phyloP scores from a whole-genome alignment of 2,888 invertebrate species.

The Microplitis manilae region DNA sequence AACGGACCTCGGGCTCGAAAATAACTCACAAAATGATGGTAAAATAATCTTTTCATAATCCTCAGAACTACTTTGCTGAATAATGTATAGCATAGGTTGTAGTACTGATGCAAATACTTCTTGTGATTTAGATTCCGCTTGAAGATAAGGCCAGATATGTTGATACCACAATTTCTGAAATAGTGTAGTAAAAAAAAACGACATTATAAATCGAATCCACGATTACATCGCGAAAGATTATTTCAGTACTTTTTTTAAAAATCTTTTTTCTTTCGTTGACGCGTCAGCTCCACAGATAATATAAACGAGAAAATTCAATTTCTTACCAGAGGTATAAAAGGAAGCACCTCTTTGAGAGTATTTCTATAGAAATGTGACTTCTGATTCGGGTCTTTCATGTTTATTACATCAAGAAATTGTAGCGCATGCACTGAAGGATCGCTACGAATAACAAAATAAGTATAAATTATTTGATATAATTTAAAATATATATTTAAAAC shows the following conservation, averaged over 20 bases:
- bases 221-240: no score
- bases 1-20: conserved; percentile 84
- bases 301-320: background rate
- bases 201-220: no score
- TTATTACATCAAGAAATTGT: conserved; percentile 93
- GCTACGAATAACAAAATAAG: conserved; percentile 71
- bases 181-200: conserved; percentile 4
- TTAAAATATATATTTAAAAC: background rate
- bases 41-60: conserved; percentile 88
- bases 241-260: no score
- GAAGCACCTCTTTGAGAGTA: conserved; percentile 88
- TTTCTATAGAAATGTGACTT: conserved; percentile 92
- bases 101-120: conserved; percentile 90
- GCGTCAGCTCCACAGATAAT: background rate
- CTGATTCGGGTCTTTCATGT: conserved; percentile 91
- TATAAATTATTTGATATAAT: background rate
- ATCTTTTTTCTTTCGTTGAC: no score
- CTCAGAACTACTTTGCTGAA: conserved; percentile 83
- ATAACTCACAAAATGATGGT: conserved; percentile 85
- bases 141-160: conserved; percentile 92
- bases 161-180: conserved; percentile 95
- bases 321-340: conserved; percentile 90
- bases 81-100: conserved; percentile 86
- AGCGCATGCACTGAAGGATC: conserved; percentile 93
- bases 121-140: conserved; percentile 86